phyloP scores from a whole-genome alignment of 2,888 invertebrate genomes.

The Metalampra italica region DNA sequence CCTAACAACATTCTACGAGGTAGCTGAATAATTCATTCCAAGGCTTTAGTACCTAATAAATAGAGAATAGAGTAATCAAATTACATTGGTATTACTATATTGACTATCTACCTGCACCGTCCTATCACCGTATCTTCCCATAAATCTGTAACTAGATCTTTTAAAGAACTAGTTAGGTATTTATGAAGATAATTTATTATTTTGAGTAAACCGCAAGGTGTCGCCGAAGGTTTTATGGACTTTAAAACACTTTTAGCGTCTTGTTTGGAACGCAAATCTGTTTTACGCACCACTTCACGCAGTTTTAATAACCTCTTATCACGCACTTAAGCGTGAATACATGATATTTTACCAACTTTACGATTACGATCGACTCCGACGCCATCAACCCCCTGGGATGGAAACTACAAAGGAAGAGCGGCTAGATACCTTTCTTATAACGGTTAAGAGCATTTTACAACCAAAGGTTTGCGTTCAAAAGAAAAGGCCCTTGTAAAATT shows the following conservation, averaged over 20 bases:
- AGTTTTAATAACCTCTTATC: neutral
- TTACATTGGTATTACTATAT: no score
- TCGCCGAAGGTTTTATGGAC: neutral
- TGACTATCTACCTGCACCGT: no score
- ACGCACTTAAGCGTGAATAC: conserved; percentile 13
- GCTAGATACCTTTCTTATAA: conserved; percentile 51
- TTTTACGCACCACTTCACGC: conserved; percentile 1
- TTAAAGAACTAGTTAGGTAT: no score
- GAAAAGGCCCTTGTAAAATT: conserved; percentile 71
- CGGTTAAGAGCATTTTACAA: conserved; percentile 59
- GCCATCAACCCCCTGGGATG: conserved; percentile 31
- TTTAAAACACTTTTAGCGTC: neutral
- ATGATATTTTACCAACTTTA: conserved; percentile 39
- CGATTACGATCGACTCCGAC: conserved; percentile 29
- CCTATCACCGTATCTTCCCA: no score
- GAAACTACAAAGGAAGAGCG: conserved; percentile 52
- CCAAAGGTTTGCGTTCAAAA: conserved; percentile 59
- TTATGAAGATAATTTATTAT: no score
- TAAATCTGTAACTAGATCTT: no score
- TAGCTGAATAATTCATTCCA: no score
- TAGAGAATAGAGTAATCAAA: no score
- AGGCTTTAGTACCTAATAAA: no score
- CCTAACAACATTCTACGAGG: no score
- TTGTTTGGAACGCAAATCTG: neutral
- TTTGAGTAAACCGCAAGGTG: no score